Percentiles rank a stretch among this genome's conserved stretches.
Evolutionary conservation across 2,888 invertebrate genomes (phyloP).

Genomic region (Leptinotarsa tumamoca): DNA sequence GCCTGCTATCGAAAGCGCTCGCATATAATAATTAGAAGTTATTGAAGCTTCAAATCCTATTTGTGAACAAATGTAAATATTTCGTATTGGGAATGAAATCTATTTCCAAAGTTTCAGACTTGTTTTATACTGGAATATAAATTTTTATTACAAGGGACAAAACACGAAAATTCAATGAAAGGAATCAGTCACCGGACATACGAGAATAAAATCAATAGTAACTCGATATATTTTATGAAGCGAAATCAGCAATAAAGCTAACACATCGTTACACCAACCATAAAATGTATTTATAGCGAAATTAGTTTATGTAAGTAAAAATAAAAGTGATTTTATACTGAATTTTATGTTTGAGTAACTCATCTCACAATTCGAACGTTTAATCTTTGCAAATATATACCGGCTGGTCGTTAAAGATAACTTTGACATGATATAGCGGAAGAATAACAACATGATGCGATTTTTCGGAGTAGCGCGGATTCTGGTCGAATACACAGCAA

Average conservation of each 20-base stretch:
- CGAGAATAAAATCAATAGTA: neutral
- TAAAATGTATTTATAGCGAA: conserved; percentile 37
- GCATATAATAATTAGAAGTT: too few species aligned
- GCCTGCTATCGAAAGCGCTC: too few species aligned
- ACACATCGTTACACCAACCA: conserved; percentile 24
- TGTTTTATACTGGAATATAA: too few species aligned
- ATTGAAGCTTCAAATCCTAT: too few species aligned
- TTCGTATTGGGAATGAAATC: too few species aligned
- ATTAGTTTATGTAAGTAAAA: conserved; percentile 36
- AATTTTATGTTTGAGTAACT: conserved; percentile 15
- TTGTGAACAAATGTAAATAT: too few species aligned
- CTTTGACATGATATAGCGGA: conserved; percentile 3
- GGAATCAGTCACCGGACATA: neutral
- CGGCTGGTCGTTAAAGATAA: conserved; percentile 7
- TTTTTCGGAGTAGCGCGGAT: neutral
- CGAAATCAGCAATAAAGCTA: conserved; percentile 8
- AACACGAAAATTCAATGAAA: neutral
- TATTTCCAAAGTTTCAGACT: too few species aligned
- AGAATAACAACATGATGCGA: conserved; percentile 3
- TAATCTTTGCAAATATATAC: conserved; percentile 8
- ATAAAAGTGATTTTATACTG: conserved; percentile 35
- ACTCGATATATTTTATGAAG: neutral
- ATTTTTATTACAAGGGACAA: too few species aligned
- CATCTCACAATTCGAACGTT: neutral
- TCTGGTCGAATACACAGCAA: neutral